Evolutionary conservation across 2,888 invertebrate species (phyloP), one percentile per base, ranked within the genome.

Genomic region (Apodemia mormo): DNA sequence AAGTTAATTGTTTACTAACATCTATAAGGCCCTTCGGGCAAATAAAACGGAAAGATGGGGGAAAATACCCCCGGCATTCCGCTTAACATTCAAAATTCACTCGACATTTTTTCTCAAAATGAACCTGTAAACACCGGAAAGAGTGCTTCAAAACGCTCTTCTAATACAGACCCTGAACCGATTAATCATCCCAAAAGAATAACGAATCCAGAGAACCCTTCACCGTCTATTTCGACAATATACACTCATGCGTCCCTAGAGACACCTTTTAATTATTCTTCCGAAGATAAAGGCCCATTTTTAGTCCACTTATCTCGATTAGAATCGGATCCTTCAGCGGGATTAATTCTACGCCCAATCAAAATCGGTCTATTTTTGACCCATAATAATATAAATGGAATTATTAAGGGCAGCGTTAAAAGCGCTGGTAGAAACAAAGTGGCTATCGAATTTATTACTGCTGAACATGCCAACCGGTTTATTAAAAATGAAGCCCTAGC

Each of bases 271-370:
- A 54, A 1, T 14, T 71, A 68, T 22, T 22, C 22, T 0, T 12
- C 61, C 2, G 22, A 67, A n/a, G 70, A 71, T 54, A 64, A 70
- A 56, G 69, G 69, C 29, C 72, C 72, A 0, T 70, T 69, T 12
- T 49, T 72, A 6, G 70, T 73, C 2, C 68, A 72, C 45, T 71
- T 71, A 0, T 71, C 70, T 4, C 45, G 69, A 0, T 61, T 22
- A 12, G n/a, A n/a, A n/a, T n/a, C n/a, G n/a, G n/a, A n/a, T n/a
- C n/a, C n/a, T n/a, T n/a, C n/a, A n/a, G n/a, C n/a, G n/a, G n/a
- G n/a, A n/a, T n/a, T n/a, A n/a, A n/a, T n/a, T n/a, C n/a, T n/a
- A n/a, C n/a, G n/a, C n/a, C n/a, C n/a, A n/a, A n/a, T n/a, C n/a
- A n/a, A n/a, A n/a, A n/a, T n/a, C n/a, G n/a, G n/a, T n/a, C n/a